A percentile compares a stretch with the other conserved stretches of the same genome.
Evolutionary conservation across 2,113 vertebrate genomes (phyloP).

Genomic region (Corapipo altera): DNA sequence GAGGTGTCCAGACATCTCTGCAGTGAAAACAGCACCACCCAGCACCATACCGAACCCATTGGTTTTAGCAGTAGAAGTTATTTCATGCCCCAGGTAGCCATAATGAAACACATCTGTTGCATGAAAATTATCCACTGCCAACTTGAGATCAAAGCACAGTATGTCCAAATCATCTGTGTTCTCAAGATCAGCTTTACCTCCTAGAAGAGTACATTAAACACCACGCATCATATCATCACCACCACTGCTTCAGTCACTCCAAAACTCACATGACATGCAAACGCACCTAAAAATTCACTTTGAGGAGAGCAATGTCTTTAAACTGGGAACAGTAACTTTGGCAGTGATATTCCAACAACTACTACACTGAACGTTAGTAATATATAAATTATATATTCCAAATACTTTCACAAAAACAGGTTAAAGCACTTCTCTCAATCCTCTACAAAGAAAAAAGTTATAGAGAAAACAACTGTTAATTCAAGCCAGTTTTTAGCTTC

Average conservation of each 20-base stretch:
- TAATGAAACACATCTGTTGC: conserved; percentile 34
- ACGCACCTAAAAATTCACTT: not conserved
- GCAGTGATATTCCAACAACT: not conserved
- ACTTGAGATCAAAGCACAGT: not conserved
- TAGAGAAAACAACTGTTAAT: not conserved
- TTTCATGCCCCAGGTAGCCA: not conserved
- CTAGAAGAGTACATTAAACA: not conserved
- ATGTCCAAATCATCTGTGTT: not conserved
- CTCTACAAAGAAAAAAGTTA: not conserved
- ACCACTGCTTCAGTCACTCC: not conserved
- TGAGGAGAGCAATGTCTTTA: not conserved
- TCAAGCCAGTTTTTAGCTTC: not conserved
- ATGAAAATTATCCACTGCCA: conserved; percentile 8
- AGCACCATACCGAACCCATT: not conserved
- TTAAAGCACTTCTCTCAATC: not conserved
- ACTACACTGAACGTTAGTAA: not conserved
- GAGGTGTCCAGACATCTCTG: conserved; percentile 45
- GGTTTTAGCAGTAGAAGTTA: not conserved
- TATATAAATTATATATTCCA: not conserved
- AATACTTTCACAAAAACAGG: not conserved
- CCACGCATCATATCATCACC: not conserved
- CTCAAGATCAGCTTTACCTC: not conserved
- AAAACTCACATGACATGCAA: not conserved
- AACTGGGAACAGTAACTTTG: not conserved
- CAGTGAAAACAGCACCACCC: not conserved